A percentile compares a stretch with the other conserved stretches of the same genome.
Evolutionary conservation across 2,797 vertebrate genomes (phyloP).

Genomic region (Okamejei kenojei): DNA sequence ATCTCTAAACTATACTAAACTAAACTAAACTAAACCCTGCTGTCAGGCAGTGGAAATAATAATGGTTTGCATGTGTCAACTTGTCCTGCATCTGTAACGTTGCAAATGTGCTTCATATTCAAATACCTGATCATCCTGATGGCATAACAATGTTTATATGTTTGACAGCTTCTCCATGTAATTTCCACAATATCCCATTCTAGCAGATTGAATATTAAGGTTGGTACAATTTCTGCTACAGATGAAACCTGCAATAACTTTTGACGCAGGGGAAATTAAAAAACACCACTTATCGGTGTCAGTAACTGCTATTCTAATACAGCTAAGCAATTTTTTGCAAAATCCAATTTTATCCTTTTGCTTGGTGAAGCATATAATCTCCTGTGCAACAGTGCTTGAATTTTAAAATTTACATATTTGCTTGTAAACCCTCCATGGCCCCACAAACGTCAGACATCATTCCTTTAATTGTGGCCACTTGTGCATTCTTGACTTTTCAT

Average conservation of each 20-base stretch:
- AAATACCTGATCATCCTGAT: background rate
- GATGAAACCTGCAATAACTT: background rate
- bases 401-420: background rate
- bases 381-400: background rate
- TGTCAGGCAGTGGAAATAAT: background rate
- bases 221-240: background rate
- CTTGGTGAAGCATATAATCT: background rate
- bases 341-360: background rate
- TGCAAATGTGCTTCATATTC: slow-evolving; percentile 22
- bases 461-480: background rate
- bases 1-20: too few relatives aligned
- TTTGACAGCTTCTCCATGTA: background rate
- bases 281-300: background rate
- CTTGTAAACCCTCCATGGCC: background rate
- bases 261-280: slow-evolving; percentile 19
- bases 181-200: slow-evolving; percentile 8
- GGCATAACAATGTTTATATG: background rate
- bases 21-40: background rate
- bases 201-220: slow-evolving; percentile 16
- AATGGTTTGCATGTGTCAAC: slow-evolving; percentile 23
- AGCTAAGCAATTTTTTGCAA: background rate
- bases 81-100: background rate
- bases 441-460: background rate
- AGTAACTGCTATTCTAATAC: slow-evolving; percentile 13
- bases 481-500: background rate